Base-by-base conservation (phyloP, 2,797 vertebrate species). In the Limosa lapponica region DNA sequence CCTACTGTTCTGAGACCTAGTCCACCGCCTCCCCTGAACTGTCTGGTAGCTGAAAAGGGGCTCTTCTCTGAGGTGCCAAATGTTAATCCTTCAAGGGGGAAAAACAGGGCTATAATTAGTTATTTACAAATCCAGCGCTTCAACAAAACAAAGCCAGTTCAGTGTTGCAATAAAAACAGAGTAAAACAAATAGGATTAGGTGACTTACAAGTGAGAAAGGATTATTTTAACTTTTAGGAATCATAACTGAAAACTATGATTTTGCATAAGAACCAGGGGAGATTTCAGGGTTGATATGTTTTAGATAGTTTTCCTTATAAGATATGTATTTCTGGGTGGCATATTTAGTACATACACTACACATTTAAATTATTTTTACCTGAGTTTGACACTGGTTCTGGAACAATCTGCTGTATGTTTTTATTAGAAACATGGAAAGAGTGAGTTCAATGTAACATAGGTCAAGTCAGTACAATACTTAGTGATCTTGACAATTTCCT, bases 361-460 rank as follows among this genome's bases (percentile, higher is more conserved):
- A 3, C 8, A 28, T 82, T 77, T 64, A 49, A 95, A 93, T 90
- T 95, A 85, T 95, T 97, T 94, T 96, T 97, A 97, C 97, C 90
- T 13, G 72, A 94, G 90, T 95, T 95, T 98, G 96, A 97, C 96
- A 23, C 96, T 87, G 71, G 20, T 96, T 95, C 85, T 95, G 97
- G 97, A 97, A 96, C 75, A 96, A 86, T 72, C 95, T 95, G 92
- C 87, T 75, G 80, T 78, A 54, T 92, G 48, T 95, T 97, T 97
- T 98, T 96, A 97, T 97, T 95, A 96, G 97, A 98, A 97, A 90
- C 97, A 90, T 81, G 93, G 97, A 96, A 95, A 84, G 87, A 86
- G 85, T 80, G 95, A 96, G 97, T 94, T 96, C 97, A 91, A 9
- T 72, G 81, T 82, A 93, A 86, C 89, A 39, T 73, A 95, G 97